phyloP scores from a whole-genome alignment of 1,140 invertebrate genomes.

The Gryon sp. region DNA sequence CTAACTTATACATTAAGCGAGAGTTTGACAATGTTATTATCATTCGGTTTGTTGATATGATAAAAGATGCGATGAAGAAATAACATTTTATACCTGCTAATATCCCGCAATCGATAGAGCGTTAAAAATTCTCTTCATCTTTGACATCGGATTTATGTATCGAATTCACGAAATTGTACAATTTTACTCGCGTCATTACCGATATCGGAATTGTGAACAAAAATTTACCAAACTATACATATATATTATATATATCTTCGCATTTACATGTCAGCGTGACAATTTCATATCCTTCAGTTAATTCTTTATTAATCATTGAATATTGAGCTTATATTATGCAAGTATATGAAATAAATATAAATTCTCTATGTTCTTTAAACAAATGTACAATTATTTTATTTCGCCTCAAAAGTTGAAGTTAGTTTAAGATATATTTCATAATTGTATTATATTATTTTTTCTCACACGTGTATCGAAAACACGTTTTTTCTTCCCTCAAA shows the following conservation, averaged over 20 bases:
- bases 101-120: slow-evolving; percentile 3
- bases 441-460: no score
- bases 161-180: slow-evolving; percentile 20
- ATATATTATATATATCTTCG: no score
- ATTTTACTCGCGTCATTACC: not conserved
- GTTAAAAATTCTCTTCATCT: slow-evolving; percentile 3
- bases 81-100: slow-evolving; percentile 50
- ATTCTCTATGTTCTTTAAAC: slow-evolving; percentile 56
- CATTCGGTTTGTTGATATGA: slow-evolving; percentile 15
- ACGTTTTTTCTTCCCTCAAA: no score
- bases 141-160: slow-evolving; percentile 18
- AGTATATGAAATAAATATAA: slow-evolving; percentile 54
- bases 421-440: no score
- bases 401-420: no score
- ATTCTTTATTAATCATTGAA: slow-evolving; percentile 18
- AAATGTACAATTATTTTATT: no score
- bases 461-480: no score
- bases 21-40: slow-evolving; percentile 38
- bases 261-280: slow-evolving; percentile 30
- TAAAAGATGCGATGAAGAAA: not conserved
- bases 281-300: slow-evolving; percentile 9
- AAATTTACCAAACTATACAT: slow-evolving; percentile 27
- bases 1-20: slow-evolving; percentile 36
- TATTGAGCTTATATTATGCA: slow-evolving; percentile 38
- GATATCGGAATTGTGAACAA: not conserved